These are phyloP conservation scores for Eupithecia pulchellata DNA, from an alignment of 2,888 invertebrate species.

Conservation along the genomic window DNA sequence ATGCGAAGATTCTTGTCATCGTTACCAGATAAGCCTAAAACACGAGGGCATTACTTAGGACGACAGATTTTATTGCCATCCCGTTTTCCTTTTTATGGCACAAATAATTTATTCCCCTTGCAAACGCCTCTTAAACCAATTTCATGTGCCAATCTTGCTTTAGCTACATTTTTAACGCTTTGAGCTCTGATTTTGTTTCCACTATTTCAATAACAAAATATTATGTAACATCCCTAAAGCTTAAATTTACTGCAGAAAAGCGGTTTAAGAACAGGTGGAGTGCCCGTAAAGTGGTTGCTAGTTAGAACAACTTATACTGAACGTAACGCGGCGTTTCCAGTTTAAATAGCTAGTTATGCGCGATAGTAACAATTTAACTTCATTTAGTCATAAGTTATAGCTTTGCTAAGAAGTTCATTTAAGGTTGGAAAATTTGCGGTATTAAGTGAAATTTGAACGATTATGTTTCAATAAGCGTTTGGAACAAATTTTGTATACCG, in stretches of 20 bases:
- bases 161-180: slow-evolving; percentile 18
- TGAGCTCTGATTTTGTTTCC: slow-evolving; percentile 21
- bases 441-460: slow-evolving; percentile 21
- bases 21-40: slow-evolving; percentile 70
- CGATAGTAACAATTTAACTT: slow-evolving; percentile 33
- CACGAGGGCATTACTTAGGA: slow-evolving; percentile 68
- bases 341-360: slow-evolving; percentile 27
- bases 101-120: slow-evolving; percentile 63
- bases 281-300: slow-evolving; percentile 24
- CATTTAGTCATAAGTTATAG: slow-evolving; percentile 21
- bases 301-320: slow-evolving; percentile 28
- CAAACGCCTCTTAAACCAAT: slow-evolving; percentile 51
- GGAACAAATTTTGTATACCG: slow-evolving; percentile 13
- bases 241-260: not conserved
- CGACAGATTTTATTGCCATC: slow-evolving; percentile 74
- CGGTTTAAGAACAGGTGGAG: slow-evolving; percentile 18
- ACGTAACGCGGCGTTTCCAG: slow-evolving; percentile 18
- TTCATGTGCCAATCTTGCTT: slow-evolving; percentile 23
- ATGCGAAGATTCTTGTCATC: slow-evolving; percentile 59
- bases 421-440: slow-evolving; percentile 22
- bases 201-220: not conserved
- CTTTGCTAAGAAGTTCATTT: slow-evolving; percentile 26
- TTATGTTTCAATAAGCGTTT: slow-evolving; percentile 6
- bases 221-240: not conserved
- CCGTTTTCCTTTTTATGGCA: slow-evolving; percentile 72